These are phyloP conservation scores for Chamaea fasciata DNA, from an alignment of 2,113 vertebrate genomes.

Conservation along the genomic window DNA sequence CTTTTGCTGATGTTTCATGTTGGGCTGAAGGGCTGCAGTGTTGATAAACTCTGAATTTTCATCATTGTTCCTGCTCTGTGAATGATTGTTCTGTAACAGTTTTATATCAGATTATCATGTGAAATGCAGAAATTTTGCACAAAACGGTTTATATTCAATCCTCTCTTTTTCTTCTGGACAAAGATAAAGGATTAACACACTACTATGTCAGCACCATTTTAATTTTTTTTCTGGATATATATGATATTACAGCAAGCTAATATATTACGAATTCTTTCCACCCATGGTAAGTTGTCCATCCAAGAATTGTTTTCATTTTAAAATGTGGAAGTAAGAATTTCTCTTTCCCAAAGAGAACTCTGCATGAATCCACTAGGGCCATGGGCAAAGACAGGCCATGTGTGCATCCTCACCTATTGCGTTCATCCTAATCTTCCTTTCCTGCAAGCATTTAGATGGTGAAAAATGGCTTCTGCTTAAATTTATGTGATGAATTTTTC, in stretches of 20 bases:
- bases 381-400: neutral
- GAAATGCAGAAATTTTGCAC: neutral
- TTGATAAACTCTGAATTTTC: neutral
- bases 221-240: neutral
- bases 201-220: rapidly evolving
- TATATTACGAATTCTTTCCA: neutral
- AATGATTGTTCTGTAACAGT: neutral
- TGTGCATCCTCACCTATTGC: rapidly evolving
- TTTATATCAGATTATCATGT: neutral
- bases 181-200: neutral
- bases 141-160: neutral
- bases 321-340: neutral
- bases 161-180: neutral
- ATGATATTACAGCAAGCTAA: neutral
- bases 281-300: neutral
- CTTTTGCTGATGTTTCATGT: neutral
- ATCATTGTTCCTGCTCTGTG: neutral
- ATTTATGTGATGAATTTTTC: neutral
- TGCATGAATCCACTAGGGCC: neutral
- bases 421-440: neutral
- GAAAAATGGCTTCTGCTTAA: neutral
- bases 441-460: neutral
- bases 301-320: neutral
- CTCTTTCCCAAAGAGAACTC: neutral
- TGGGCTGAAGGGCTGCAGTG: neutral